phyloP scores from a whole-genome alignment of 2,797 vertebrate genomes.

The Zalophus californianus region DNA sequence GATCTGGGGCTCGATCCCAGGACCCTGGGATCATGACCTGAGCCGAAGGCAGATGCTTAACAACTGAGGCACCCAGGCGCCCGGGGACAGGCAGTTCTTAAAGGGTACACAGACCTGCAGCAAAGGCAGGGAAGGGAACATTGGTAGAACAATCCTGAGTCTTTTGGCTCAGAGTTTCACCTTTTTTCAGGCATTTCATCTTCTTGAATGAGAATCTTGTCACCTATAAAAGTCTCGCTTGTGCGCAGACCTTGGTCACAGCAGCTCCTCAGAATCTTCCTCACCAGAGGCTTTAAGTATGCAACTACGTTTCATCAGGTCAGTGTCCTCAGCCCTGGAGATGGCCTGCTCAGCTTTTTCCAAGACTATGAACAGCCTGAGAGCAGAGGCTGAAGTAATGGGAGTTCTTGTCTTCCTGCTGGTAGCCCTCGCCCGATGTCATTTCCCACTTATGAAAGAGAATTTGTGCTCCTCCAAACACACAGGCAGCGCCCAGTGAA shows the following conservation, averaged over 20 bases:
- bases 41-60: no score
- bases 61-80: no score
- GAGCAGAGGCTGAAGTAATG: background rate
- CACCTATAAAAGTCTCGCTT: background rate
- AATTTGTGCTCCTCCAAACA: constrained; percentile 11
- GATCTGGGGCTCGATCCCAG: no score
- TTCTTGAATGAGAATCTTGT: background rate
- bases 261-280: background rate
- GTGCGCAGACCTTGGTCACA: background rate
- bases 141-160: background rate
- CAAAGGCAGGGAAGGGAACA: background rate
- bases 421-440: background rate
- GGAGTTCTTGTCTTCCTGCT: background rate
- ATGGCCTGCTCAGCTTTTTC: background rate
- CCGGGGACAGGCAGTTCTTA: background rate
- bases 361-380: background rate
- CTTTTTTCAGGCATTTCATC: background rate
- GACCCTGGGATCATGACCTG: no score
- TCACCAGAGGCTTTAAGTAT: background rate
- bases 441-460: background rate
- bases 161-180: background rate
- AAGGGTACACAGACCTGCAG: background rate
- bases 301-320: background rate
- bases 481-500: background rate
- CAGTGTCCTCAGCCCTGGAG: background rate